Conservation (phyloP, 2,888 invertebrate genomes). For the Cabera pusaria region DNA sequence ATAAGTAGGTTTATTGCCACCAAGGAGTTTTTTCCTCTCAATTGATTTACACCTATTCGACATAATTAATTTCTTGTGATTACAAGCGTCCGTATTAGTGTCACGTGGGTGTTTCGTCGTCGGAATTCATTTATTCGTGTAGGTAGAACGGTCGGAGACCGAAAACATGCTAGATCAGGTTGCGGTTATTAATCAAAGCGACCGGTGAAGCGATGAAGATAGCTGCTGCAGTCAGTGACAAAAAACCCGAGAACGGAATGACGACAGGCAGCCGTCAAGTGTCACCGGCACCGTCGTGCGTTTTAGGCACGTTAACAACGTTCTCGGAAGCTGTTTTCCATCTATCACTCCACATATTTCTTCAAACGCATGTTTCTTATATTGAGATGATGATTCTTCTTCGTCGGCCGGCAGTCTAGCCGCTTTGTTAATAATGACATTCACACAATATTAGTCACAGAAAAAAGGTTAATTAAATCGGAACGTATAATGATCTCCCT, state of each 20-base stretch:
- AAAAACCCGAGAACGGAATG: constrained; percentile 51
- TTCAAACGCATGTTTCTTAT: constrained; percentile 5
- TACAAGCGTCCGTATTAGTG: constrained; percentile 43
- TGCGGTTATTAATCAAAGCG: constrained; percentile 71
- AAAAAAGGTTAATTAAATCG: constrained; percentile 60
- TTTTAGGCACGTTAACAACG: constrained; percentile 54
- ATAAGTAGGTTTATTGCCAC: constrained; percentile 26
- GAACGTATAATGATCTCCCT: constrained; percentile 49
- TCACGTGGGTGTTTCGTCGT: constrained; percentile 46
- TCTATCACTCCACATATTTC: constrained; percentile 30
- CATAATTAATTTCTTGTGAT: constrained; percentile 56
- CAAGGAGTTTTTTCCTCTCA: constrained; percentile 32
- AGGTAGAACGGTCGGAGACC: constrained; percentile 47
- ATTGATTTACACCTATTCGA: constrained; percentile 53
- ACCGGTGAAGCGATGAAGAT: constrained; percentile 47
- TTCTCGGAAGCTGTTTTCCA: constrained; percentile 44
- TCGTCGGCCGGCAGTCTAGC: constrained; percentile 22
- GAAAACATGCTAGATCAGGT: constrained; percentile 59
- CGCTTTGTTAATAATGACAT: constrained; percentile 25
- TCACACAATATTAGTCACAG: constrained; percentile 55
- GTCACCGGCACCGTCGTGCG: constrained; percentile 31
- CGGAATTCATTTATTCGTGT: constrained; percentile 59
- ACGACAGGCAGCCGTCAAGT: constrained; percentile 46
- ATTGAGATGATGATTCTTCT: constrained; percentile 9
- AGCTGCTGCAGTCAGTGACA: constrained; percentile 49